These are phyloP conservation scores for Tetramorium bicarinatum DNA, from an alignment of 2,888 invertebrate species.

Conservation along the genomic window DNA sequence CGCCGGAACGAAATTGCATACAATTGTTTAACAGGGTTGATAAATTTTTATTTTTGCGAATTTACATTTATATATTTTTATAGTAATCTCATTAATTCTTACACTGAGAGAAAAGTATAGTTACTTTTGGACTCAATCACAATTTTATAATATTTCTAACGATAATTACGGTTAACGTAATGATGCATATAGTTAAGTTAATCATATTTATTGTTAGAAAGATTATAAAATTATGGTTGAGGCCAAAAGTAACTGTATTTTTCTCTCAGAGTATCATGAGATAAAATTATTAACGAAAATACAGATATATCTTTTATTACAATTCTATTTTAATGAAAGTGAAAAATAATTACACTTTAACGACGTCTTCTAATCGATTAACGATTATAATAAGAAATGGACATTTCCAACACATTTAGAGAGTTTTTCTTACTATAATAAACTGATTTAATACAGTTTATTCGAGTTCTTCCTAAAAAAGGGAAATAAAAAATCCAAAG, in stretches of 20 bases:
- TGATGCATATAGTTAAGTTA: no score
- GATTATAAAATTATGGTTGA: no score
- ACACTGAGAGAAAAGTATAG: no score
- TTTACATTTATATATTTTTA: background rate
- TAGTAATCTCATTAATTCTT: no score
- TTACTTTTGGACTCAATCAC: no score
- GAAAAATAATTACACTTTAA: background rate
- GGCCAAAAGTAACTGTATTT: no score
- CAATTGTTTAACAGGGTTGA: background rate
- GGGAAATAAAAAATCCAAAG: background rate
- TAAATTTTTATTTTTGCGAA: background rate
- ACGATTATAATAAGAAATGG: background rate
- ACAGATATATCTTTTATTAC: background rate
- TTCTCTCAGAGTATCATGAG: no score
- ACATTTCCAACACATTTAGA: background rate
- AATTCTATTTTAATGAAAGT: background rate
- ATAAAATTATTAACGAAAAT: background rate
- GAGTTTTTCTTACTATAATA: background rate
- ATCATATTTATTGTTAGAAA: no score
- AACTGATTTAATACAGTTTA: conserved; percentile 26
- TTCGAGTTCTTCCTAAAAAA: background rate
- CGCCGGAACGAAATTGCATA: background rate
- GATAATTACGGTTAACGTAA: no score
- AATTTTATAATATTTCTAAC: no score
- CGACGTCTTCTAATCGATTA: background rate